Evolutionary conservation across 2,888 invertebrate species (phyloP), one percentile per base, ranked within the genome.

Genomic region (Drosophila birchii): DNA sequence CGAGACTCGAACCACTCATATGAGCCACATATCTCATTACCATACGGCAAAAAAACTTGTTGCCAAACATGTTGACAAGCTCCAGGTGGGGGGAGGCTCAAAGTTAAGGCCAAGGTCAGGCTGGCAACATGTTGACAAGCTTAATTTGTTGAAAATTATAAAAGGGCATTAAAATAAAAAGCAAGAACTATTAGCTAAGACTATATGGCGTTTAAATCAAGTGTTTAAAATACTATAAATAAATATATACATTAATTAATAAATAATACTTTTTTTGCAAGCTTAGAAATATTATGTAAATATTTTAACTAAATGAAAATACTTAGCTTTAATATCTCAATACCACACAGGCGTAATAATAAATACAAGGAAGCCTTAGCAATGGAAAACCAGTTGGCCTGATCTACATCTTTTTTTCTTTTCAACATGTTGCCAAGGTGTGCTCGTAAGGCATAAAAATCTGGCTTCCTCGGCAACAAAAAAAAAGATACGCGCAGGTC

Each of bases 91-190:
- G 14, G 16, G 11, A 1, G 47, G 41, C 63, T 63, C 64, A 64
- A 64, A 47, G 70, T 47, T 26, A 72, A 75, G 80, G 87, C 78
- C 81, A 81, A 86, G 87, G 85, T 81, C 79, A 78, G 81, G 29
- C 66, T 71, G 39, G 78, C 80, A 88, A 80, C 89, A 86, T 84
- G 83, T 84, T 86, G 89, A 71, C 68, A 77, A 62, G 59, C 44
- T 54, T 54, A 58, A 59, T 23, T 59, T 41, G 39, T 57, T 64
- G 69, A 68, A 8, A 44, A 61, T 63, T 26, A 38, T 34, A n/a
- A 12, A 23, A 12, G 14, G n/a, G 4, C n/a, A 2, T 6, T 0
- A 16, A 5, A 14, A 18, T 12, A 32, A 18, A 18, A 51, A 8
- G 6, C 2, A 34, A 8, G 5, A 51, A 20, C 9, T 16, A 5